Percentiles rank a stretch among this genome's conserved stretches.
Evolutionary conservation across 2,113 vertebrate genomes (phyloP).

Genomic region (Rhegmatorhina hoffmannsi): DNA sequence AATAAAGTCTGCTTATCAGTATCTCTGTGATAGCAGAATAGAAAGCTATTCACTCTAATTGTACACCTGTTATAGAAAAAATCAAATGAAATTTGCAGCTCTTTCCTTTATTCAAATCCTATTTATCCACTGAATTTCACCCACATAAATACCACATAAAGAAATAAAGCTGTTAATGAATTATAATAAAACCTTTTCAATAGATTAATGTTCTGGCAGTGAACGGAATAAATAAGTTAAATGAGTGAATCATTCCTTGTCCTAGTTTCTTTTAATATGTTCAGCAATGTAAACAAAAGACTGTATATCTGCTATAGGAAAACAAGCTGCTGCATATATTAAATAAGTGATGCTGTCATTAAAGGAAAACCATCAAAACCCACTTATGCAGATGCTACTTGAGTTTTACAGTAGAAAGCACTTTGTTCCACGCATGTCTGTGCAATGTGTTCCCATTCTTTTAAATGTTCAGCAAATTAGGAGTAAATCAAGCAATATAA

Average conservation of each 20-base stretch:
- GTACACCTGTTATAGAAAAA: conserved; percentile 38
- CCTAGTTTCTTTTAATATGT: conserved; percentile 32
- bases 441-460: conserved; percentile 44
- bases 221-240: conserved; percentile 27
- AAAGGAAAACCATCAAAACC: not conserved
- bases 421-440: conserved; percentile 20
- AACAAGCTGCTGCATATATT: conserved; percentile 22
- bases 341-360: not conserved
- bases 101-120: conserved; percentile 31
- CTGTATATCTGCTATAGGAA: conserved; percentile 13
- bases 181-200: conserved; percentile 20
- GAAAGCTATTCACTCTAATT: conserved; percentile 8
- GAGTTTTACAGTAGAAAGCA: conserved; percentile 41
- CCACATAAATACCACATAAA: conserved; percentile 16
- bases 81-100: conserved; percentile 1
- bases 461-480: conserved; percentile 41
- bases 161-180: conserved; percentile 28
- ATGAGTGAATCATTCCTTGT: conserved; percentile 28
- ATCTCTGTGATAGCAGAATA: not conserved
- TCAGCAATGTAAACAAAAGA: conserved; percentile 15
- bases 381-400: conserved; percentile 30
- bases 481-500: conserved; percentile 50
- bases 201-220: conserved; percentile 13
- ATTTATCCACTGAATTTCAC: conserved; percentile 19
- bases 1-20: not conserved